Conservation (phyloP, 2,888 invertebrate species). For the Crossocerus cetratus region DNA sequence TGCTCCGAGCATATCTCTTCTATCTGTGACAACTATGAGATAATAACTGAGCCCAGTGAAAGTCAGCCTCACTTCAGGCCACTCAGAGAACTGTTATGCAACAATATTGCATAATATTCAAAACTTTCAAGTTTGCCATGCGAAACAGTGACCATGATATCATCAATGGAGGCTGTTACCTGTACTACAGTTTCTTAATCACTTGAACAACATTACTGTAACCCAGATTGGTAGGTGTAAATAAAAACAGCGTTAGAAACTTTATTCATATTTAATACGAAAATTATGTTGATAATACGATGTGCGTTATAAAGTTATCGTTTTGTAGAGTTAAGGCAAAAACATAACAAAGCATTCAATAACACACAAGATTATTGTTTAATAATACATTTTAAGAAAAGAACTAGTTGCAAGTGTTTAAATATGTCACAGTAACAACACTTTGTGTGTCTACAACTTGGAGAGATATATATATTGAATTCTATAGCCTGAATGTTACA, state of each 20-base stretch:
- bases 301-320: slow-evolving; percentile 43
- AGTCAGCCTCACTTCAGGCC: slow-evolving; percentile 66
- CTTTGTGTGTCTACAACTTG: slow-evolving; percentile 8
- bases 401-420: slow-evolving; percentile 27
- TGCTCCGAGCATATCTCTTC: slow-evolving; percentile 15
- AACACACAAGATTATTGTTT: slow-evolving; percentile 15
- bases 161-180: slow-evolving; percentile 2
- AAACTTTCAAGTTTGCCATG: slow-evolving; percentile 60
- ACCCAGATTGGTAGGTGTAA: slow-evolving; percentile 58
- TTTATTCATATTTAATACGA: slow-evolving; percentile 61
- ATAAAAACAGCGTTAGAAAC: slow-evolving; percentile 67
- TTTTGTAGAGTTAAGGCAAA: slow-evolving; percentile 33
- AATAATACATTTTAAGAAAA: slow-evolving; percentile 20
- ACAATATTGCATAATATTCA: slow-evolving; percentile 66
- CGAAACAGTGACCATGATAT: slow-evolving; percentile 30
- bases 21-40: slow-evolving; percentile 62
- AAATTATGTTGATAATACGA: slow-evolving; percentile 39
- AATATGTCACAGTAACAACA: not conserved
- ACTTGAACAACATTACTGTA: slow-evolving; percentile 15
- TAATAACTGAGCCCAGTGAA: slow-evolving; percentile 70
- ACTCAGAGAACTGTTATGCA: slow-evolving; percentile 64
- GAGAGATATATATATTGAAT: no score
- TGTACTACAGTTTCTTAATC: slow-evolving; percentile 2
- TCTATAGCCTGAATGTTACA: not conserved
- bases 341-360: slow-evolving; percentile 36